Conservation (phyloP, 1,140 invertebrate genomes). For the Pseudomyrmex concolor region DNA sequence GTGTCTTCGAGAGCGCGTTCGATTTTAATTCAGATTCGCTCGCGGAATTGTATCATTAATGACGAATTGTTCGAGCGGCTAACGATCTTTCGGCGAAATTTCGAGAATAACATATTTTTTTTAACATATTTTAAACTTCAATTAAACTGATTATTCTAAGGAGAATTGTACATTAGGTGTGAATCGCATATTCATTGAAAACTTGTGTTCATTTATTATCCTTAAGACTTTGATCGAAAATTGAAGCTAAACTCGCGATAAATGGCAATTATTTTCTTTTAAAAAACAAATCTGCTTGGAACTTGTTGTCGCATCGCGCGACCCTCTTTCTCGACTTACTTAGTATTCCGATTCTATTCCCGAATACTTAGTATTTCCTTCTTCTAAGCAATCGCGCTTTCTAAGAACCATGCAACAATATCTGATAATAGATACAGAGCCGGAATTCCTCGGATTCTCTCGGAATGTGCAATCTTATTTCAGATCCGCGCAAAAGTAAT, state of each 20-base stretch:
- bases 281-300: neutral
- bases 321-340: neutral
- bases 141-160: slow-evolving; percentile 11
- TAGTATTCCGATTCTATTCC: slow-evolving; percentile 3
- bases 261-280: slow-evolving; percentile 1
- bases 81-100: slow-evolving; percentile 18
- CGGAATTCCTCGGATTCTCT: slow-evolving; percentile 1
- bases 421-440: slow-evolving; percentile 23
- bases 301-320: neutral
- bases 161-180: neutral
- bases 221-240: neutral
- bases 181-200: neutral
- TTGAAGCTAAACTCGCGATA: neutral
- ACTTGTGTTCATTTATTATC: neutral
- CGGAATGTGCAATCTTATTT: slow-evolving; percentile 35
- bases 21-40: slow-evolving; percentile 38
- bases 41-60: slow-evolving; percentile 35
- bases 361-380: too few relatives aligned
- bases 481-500: slow-evolving; percentile 6
- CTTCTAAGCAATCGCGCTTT: neutral
- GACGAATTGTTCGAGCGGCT: slow-evolving; percentile 33
- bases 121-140: too few relatives aligned
- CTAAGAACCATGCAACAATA: neutral
- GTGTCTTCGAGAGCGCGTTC: neutral
- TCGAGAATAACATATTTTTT: neutral